These are phyloP conservation scores for Erebia ligea DNA, from an alignment of 2,888 invertebrate genomes.

Conservation along the genomic window DNA sequence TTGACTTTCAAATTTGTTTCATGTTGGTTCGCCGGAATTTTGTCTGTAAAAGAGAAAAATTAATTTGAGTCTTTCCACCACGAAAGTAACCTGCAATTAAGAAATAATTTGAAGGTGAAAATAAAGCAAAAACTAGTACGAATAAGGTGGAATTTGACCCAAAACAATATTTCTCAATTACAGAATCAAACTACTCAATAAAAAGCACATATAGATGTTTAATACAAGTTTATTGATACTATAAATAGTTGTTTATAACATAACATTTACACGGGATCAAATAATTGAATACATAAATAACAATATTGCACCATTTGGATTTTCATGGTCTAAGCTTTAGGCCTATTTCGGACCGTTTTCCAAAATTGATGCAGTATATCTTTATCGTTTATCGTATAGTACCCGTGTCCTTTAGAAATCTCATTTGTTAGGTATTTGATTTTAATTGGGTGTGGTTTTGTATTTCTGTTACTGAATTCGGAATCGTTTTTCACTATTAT, in stretches of 20 bases:
- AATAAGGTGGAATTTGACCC: constrained; percentile 70
- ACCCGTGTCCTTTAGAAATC: background rate
- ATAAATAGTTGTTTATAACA: background rate
- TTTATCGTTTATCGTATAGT: background rate
- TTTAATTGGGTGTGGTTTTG: background rate
- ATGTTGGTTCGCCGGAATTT: constrained; percentile 10
- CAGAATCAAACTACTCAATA: constrained; percentile 14
- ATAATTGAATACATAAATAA: background rate
- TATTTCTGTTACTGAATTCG: background rate
- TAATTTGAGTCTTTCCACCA: constrained; percentile 72
- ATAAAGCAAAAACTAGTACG: constrained; percentile 35
- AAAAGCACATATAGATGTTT: background rate
- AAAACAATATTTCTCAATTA: constrained; percentile 60
- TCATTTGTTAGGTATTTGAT: constrained; percentile 4
- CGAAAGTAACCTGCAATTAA: constrained; percentile 44
- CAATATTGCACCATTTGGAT: constrained; percentile 3
- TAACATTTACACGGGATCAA: background rate
- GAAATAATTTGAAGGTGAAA: constrained; percentile 46
- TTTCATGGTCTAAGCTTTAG: background rate
- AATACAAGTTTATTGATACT: constrained; percentile 24
- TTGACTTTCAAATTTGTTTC: background rate
- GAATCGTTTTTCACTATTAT: background rate
- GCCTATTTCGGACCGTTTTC: background rate
- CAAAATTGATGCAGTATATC: constrained; percentile 3
- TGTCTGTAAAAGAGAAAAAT: constrained; percentile 63